Conservation (phyloP, 2,113 vertebrate genomes). For the Tringa solitaria region DNA sequence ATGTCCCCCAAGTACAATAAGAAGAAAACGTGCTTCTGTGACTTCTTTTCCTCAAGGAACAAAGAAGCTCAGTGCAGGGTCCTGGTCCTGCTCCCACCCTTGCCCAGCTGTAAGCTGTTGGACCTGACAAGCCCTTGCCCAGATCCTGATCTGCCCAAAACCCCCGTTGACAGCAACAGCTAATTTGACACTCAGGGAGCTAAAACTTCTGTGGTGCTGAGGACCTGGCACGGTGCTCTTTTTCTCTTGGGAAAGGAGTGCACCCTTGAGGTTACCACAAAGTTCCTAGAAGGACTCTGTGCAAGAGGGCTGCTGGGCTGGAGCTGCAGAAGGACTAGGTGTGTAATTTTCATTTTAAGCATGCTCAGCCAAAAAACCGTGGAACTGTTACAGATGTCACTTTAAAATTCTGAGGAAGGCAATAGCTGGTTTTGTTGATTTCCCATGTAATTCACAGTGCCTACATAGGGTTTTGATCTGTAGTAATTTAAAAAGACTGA, state of each 20-base stretch:
- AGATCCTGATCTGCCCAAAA: not conserved
- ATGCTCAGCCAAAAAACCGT: not conserved
- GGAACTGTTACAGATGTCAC: not conserved
- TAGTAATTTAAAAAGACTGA: not conserved
- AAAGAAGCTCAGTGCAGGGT: not conserved
- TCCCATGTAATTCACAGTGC: not conserved
- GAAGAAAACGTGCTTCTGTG: not conserved
- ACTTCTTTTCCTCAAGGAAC: not conserved
- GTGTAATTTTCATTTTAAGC: not conserved
- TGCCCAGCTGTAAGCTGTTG: not conserved
- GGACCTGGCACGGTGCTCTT: rapidly evolving
- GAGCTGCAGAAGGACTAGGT: not conserved
- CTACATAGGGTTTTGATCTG: not conserved
- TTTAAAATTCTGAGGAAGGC: not conserved
- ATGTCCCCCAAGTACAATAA: not conserved
- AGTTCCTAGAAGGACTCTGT: not conserved
- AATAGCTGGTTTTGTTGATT: not conserved
- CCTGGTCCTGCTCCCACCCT: not conserved
- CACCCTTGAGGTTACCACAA: not conserved
- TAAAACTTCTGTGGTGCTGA: not conserved
- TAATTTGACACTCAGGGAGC: not conserved
- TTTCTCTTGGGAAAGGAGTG: not conserved
- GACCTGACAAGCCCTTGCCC: not conserved
- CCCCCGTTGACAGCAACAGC: not conserved
- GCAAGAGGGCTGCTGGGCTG: not conserved